Evolutionary conservation across 2,797 vertebrate genomes (phyloP), one percentile per base, ranked within the genome.

Genomic region (Sebastolobus alascanus): DNA sequence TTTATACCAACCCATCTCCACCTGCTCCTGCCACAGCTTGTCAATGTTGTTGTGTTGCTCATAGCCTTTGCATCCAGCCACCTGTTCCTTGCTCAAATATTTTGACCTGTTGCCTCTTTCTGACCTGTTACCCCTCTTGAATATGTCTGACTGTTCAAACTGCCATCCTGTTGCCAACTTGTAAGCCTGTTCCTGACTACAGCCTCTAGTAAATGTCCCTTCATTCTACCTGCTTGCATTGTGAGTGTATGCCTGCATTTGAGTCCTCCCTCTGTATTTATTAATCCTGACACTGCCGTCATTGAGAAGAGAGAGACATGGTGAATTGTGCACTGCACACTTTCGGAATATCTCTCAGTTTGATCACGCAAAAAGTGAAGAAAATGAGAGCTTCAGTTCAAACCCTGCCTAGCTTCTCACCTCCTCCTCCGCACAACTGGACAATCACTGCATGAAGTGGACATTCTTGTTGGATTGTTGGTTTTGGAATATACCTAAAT

Each of bases 341-440:
- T 59, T 59, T 0, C 4, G 10, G 33, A 37, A 61, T 35, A 46
- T 46, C 14, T 46, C 43, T 46, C 40, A 0, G 43, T 46, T 46
- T 46, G 43, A 46, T 16, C 14, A 63, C 31, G 0, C 18, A 35
- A 6, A 60, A 33, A 33, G 8, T 61, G 11, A 63, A 63, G 33
- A 63, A 29, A 58, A 14, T 58, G 55, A 58, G 55, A 59, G 27
- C 27, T 31, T 18, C 27, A 31, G 14, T 59, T 59, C 5, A 61
- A 25, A 16, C 35, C 13, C 3, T 38, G 11, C n/a, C n/a, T 14
- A 63, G n/a, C 25, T 29, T 43, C 14, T 46, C 14, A 46, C 3
- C 0, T 29, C 8, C 9, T 0, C 38, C 0, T 29, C 8, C 9
- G 0, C 38, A 64, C 12, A 38, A n/a, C 18, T 25, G 35, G 35